Base-by-base conservation (phyloP, 2,113 vertebrate genomes). In the Girardinichthys multiradiatus region DNA sequence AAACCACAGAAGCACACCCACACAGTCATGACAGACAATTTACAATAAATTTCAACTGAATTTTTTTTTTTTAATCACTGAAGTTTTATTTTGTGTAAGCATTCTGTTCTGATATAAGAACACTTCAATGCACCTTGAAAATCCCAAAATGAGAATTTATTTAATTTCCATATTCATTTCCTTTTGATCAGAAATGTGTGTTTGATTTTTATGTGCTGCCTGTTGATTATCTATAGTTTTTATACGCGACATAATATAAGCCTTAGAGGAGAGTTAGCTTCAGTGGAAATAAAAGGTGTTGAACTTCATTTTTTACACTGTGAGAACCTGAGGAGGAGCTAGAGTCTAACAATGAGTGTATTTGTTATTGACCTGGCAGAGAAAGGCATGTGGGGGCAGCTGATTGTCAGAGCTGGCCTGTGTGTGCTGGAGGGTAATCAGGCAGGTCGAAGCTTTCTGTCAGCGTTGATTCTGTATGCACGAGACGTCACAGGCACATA, bases 351-450 rank as follows among this genome's bases (percentile, higher is more conserved):
- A 86, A 86, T 68, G 33, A 72, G 75, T n/a, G 64, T 68, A 0
- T 57, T 87, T 83, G 78, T 80, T 86, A n/a, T 54, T 60, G 83
- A 84, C 70, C 77, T 79, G 81, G 75, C 57, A 73, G 54, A 42
- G 68, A 62, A 45, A 82, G 72, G 72, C 64, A 78, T 61, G 80
- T 59, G 59, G 63, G 57, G 58, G 68, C 77, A 72, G 80, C 79
- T 84, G 85, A 88, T 81, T 73, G 72, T 3, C 72, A 58, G 64
- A 51, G 76, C 33, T 1, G n/a, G 1, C 29, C 66, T 64, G 48
- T 54, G 73, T 30, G 70, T 60, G 82, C 58, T 57, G 15, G 3
- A 37, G 58, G 17, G 51, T 39, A 62, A 37, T 37, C 71, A 62
- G 62, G 42, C 73, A 77, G 80, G 65, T 84, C 68, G 62, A 31